Evolutionary conservation across 2,797 vertebrate genomes (phyloP), one percentile per base, ranked within the genome.

Genomic region (Margarornis squamiger): DNA sequence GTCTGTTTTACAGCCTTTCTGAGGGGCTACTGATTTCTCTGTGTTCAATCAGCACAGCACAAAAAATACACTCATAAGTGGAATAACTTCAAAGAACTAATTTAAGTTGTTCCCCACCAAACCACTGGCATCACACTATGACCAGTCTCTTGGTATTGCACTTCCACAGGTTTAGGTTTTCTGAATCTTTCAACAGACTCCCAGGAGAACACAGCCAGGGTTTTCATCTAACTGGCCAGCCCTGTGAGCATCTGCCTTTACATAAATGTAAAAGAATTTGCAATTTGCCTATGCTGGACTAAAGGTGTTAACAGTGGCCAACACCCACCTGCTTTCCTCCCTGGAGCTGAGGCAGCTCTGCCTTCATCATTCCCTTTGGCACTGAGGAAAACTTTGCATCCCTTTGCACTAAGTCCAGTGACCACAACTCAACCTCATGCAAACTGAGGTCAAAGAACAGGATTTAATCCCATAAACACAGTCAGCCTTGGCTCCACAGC

Each of bases 61-160:
- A 73, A 68, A 92, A 61, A 21, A 15, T 7, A 36, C n/a, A 45
- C 22, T 63, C 7, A 0, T 16, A 72, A 78, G 8, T 20, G 27
- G 58, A 84, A 24, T 46, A 81, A 38, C 10, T 71, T 77, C 45
- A 77, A 29, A 85, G 51, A 77, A 86, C 19, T 41, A 14, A 73
- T 39, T 86, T 8, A 32, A 70, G 7, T 14, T 49, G 62, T 41
- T 86, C 63, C 1, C 8, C 32, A 26, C 34, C 3, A 2, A 48
- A 38, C 51, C 5, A 1, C 19, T 43, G 49, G 20, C 20, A 43
- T 24, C 45, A 48, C 20, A 8, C 19, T 12, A 32, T 0, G 2
- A 59, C 29, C 45, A 30, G 1, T 1, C 11, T 17, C 54, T 54
- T n/a, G 34, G 30, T 12, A 23, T 1, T 59, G 49, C 67, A 38